Evolutionary conservation across 1,140 invertebrate genomes (phyloP).

Genomic region (Drosophila saltans): DNA sequence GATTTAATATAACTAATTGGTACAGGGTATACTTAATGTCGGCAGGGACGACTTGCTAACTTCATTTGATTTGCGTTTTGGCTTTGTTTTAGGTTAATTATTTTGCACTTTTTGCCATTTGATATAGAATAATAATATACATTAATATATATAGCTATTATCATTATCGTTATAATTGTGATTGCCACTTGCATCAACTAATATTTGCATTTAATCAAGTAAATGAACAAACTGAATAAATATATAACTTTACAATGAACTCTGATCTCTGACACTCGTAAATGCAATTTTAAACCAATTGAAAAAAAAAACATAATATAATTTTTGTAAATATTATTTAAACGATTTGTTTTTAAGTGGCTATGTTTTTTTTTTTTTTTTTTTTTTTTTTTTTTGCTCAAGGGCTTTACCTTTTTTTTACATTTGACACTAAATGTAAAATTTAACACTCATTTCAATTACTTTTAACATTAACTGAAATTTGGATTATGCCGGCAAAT

Average conservation of each 20-base stretch:
- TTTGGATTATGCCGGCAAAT: no score
- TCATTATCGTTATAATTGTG: constrained; percentile 6
- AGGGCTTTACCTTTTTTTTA: no score
- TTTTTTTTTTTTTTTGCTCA: no score
- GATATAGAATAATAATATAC: not conserved
- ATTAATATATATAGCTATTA: not conserved
- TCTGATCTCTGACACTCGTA: not conserved
- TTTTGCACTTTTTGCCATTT: not conserved
- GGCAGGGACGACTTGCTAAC: no score
- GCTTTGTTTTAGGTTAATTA: constrained; percentile 12
- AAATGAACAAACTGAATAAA: constrained; percentile 7
- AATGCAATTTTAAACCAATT: not conserved
- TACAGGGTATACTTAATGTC: no score
- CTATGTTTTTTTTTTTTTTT: not conserved
- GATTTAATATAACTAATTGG: no score
- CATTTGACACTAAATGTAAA: no score
- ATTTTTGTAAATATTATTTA: not conserved
- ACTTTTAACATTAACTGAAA: no score
- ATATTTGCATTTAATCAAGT: constrained; percentile 14
- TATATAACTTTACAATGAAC: not conserved
- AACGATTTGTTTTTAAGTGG: not conserved
- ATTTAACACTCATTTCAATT: no score
- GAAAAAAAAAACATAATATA: not conserved
- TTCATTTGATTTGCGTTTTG: not conserved
- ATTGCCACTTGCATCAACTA: constrained; percentile 9